Evolutionary conservation across 2,888 invertebrate genomes (phyloP).

Genomic region (Physocephala rufipes): DNA sequence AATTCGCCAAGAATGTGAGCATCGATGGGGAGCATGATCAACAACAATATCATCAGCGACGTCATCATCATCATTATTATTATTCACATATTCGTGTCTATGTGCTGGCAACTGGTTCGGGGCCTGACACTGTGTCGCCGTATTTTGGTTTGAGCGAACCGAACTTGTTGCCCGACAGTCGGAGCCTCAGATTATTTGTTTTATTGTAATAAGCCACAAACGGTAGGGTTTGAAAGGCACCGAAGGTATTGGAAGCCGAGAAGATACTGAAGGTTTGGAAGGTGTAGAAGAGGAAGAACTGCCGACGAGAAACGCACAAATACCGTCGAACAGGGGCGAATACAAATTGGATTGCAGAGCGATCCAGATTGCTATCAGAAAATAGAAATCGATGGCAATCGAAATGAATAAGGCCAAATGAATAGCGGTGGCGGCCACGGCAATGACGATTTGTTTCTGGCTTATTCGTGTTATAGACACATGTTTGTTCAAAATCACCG

Average conservation of each 20-base stretch:
- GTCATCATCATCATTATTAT: no score
- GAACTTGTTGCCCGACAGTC: neutral
- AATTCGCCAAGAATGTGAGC: slow-evolving; percentile 30
- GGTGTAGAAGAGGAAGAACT: neutral
- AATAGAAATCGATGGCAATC: slow-evolving; percentile 56
- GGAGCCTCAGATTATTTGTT: neutral
- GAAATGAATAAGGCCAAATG: slow-evolving; percentile 43
- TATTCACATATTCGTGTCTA: neutral
- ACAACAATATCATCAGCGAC: no score
- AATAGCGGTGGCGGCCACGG: slow-evolving; percentile 4
- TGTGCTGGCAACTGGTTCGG: slow-evolving; percentile 24
- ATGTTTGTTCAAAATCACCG: slow-evolving; percentile 22
- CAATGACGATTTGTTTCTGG: slow-evolving; percentile 19
- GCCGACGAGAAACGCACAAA: slow-evolving; percentile 3
- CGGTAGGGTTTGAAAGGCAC: neutral
- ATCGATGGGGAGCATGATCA: slow-evolving; percentile 18
- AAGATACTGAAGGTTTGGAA: neutral
- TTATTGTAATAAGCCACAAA: neutral
- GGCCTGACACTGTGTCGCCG: neutral
- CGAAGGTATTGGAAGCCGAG: neutral
- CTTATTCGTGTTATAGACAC: slow-evolving; percentile 21
- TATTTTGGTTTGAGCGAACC: neutral
- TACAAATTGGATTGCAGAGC: slow-evolving; percentile 55
- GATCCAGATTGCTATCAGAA: slow-evolving; percentile 62
- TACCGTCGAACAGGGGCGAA: slow-evolving; percentile 27